Evolutionary conservation across 30 jellyfish, hydroid and myxozoan genomes (phyloP), one percentile per base, ranked within the genome.

Genomic region (Morbakka virulenta): DNA sequence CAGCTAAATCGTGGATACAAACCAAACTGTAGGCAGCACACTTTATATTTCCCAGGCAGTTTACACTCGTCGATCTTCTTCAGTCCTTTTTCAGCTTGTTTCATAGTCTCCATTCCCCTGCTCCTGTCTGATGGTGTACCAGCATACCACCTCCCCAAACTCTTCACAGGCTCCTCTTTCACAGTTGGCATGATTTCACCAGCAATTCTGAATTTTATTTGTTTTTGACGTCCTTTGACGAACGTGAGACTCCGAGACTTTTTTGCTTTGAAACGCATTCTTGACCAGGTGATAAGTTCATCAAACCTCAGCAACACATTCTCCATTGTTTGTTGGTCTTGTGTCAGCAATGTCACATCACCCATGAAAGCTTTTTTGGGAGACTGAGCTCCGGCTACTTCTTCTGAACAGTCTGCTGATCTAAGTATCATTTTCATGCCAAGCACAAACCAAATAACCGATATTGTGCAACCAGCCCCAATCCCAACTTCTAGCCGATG

Each of bases 401-500:
- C 71, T 24, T 57, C 71, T 6, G 71, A 9, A 21, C 25, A 57
- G 22, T 57, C 32, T 12, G 71, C 11, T 4, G 71, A 57, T 57
- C 71, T 57, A 4, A 57, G 25, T 14, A 57, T 11, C 71, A 57
- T 4, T 21, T 57, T 26, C 71, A 57, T 57, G 71, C 11, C 71
- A 4, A 24, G 34, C 25, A 21, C 32, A 24, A 57, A 57, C 71
- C 71, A 57, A 4, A 57, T 57, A 4, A 57, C 71, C 11, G 71
- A 57, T 14, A 57, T 57, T 4, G 71, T 57, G 25, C 34, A 57
- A 57, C 71, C 71, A 11, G 71, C 71, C 21, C 27, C 71, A 4
- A 57, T 57, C 9, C 71, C 71, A 57, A 57, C 32, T 57, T 57
- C 71, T 4, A 57, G 71, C 4, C 71, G 71, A 57, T 57, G 71